Evolutionary conservation across 2,113 vertebrate species (phyloP).

Genomic region (Entosphenus tridentatus): DNA sequence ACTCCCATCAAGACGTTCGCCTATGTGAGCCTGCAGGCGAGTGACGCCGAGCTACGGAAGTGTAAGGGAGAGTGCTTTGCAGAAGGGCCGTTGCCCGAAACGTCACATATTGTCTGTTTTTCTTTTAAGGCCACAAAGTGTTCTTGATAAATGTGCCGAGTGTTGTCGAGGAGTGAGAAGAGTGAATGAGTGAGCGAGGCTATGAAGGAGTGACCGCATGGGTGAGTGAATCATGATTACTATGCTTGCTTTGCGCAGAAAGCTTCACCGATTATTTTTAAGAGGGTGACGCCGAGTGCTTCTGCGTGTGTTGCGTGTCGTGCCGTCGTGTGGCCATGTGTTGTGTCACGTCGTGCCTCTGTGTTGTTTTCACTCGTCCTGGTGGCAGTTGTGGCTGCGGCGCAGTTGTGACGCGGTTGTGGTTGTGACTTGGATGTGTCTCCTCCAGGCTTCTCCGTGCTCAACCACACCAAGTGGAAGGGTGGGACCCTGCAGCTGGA

Average conservation of each 20-base stretch:
- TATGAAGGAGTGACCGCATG: not conserved
- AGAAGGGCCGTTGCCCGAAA: not conserved
- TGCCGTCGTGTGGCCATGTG: no score
- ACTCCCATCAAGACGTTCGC: constrained; percentile 1
- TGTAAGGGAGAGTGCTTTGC: not conserved
- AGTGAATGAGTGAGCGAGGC: not conserved
- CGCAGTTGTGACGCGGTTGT: no score
- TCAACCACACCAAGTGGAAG: constrained; percentile 89
- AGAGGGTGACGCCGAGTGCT: no score
- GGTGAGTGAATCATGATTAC: not conserved
- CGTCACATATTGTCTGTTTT: not conserved
- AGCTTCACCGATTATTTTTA: no score
- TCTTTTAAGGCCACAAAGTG: not conserved
- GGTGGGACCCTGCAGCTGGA: constrained; percentile 70
- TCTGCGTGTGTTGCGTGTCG: no score
- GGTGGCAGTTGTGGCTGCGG: no score
- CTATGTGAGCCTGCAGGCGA: not conserved
- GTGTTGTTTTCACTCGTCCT: no score
- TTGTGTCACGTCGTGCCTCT: no score
- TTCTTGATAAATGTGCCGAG: not conserved
- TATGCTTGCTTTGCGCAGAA: no score
- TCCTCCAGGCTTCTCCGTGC: constrained; percentile 38
- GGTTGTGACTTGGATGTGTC: constrained; percentile 7
- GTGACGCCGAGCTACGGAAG: not conserved
- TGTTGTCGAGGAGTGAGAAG: not conserved